Evolutionary conservation across 1,140 invertebrate genomes (phyloP), one percentile per base, ranked within the genome.

Genomic region (Plectus sambesii): DNA sequence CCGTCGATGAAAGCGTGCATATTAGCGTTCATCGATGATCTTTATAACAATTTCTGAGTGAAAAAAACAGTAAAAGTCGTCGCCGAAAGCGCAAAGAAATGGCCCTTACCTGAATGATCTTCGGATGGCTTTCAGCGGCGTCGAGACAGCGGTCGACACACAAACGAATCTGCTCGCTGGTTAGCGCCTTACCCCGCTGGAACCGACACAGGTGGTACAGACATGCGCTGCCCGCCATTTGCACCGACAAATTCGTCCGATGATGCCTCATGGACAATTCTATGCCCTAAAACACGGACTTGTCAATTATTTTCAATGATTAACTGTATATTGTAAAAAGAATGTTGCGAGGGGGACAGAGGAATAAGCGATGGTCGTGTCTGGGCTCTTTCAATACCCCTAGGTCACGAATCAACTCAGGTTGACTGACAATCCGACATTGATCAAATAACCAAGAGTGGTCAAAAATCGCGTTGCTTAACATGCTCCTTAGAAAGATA

Each of bases 141-240:
- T 74, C 70, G 22, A 84, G 69, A 27, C 80, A 83, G 8, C 80
- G 69, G 52, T 80, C 75, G 6, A 84, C 81, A 40, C 82, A 79
- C 62, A 77, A 71, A 57, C 76, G 77, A 23, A 84, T 71, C 50
- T 79, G 70, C 12, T 72, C 72, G 1, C 81, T 80, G 70, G 84
- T 81, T 42, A 84, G 78, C 61, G 77, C 77, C 41, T 69, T 57
- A 1, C 79, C 78, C 2, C 82, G 63, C 56, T 81, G 78, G 15
- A 77, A 78, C 61, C 80, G 80, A 1, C 82, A 82, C 17, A 85
- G 74, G 70, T 84, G 84, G 63, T 85, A 85, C 17, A 85, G 71
- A 66, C 82, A 85, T 22, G 83, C 83, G 25, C 82, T 84, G 5
- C 80, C 81, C 33, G 82, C 82, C 77, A 84, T 81, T 71, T 85